Conservation (phyloP, 2,797 vertebrate genomes). For the Buphagus erythrorhynchus region DNA sequence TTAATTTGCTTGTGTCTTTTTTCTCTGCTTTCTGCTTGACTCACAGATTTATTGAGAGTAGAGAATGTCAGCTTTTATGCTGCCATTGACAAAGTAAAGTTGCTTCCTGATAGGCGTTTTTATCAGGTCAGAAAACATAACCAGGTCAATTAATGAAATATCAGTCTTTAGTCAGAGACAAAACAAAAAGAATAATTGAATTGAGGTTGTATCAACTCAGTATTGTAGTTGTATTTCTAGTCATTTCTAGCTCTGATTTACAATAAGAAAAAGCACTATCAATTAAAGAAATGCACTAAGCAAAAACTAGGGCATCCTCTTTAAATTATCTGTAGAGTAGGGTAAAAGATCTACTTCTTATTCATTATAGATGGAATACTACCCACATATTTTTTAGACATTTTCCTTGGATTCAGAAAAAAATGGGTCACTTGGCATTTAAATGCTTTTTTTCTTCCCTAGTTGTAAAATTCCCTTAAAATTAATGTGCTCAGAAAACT, state of each 20-base stretch:
- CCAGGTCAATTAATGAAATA: background rate
- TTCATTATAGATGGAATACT: conserved; percentile 57
- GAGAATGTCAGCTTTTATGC: background rate
- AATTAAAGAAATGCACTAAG: conserved; percentile 47
- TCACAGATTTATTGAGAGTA: background rate
- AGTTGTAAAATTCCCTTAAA: conserved; percentile 60
- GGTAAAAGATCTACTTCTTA: conserved; percentile 29
- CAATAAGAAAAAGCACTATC: conserved; percentile 5
- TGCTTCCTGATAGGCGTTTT: background rate
- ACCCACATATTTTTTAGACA: conserved; percentile 31
- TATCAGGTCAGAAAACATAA: background rate
- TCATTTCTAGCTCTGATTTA: background rate
- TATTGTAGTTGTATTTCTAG: background rate
- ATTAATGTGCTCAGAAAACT: conserved; percentile 54
- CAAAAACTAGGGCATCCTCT: conserved; percentile 56
- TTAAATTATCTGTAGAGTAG: conserved; percentile 26
- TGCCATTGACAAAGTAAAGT: background rate
- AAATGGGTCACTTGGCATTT: conserved; percentile 65
- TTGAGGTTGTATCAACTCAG: background rate
- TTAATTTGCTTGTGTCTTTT: background rate
- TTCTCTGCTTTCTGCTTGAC: background rate
- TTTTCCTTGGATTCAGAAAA: conserved; percentile 52
- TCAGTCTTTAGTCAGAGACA: background rate
- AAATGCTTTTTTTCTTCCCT: conserved; percentile 56
- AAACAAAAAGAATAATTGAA: background rate